Conservation (phyloP, 2,113 vertebrate species). For the Heptranchias perlo region DNA sequence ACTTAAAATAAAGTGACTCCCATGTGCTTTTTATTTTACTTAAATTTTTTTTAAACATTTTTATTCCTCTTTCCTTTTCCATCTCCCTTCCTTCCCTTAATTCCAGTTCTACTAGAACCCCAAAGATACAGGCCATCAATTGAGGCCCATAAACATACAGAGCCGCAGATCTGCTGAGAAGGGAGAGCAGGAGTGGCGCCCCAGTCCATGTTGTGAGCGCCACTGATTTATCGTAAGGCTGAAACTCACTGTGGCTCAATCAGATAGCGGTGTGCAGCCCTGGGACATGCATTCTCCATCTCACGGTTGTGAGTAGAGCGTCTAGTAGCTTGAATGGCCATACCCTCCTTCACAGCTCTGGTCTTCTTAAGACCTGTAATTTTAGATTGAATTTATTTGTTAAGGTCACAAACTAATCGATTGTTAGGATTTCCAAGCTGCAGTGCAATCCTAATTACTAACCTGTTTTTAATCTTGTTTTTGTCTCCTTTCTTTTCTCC, state of each 20-base stretch:
- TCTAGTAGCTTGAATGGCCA: neutral
- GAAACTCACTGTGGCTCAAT: neutral
- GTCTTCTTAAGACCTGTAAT: neutral
- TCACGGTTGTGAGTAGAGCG: neutral
- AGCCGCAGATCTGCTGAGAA: neutral
- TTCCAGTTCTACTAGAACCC: neutral
- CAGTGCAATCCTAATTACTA: no score
- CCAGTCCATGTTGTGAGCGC: neutral
- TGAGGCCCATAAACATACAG: neutral
- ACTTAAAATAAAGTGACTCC: no score
- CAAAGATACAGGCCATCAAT: neutral
- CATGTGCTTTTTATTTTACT: neutral
- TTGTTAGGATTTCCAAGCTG: neutral
- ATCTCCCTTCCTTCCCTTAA: neutral
- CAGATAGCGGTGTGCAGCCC: neutral
- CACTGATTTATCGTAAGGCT: neutral
- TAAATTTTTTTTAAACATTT: neutral
- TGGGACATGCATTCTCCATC: neutral
- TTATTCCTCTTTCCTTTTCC: neutral
- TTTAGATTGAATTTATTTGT: neutral
- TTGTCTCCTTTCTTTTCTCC: neutral
- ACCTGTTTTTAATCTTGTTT: slow-evolving; percentile 35
- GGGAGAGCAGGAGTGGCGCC: neutral
- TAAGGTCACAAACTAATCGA: neutral
- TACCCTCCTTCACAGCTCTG: neutral